Percentiles rank a stretch among this genome's conserved stretches.
Conservation (phyloP, 2,888 invertebrate species). For the Crocallis elinguaria region DNA sequence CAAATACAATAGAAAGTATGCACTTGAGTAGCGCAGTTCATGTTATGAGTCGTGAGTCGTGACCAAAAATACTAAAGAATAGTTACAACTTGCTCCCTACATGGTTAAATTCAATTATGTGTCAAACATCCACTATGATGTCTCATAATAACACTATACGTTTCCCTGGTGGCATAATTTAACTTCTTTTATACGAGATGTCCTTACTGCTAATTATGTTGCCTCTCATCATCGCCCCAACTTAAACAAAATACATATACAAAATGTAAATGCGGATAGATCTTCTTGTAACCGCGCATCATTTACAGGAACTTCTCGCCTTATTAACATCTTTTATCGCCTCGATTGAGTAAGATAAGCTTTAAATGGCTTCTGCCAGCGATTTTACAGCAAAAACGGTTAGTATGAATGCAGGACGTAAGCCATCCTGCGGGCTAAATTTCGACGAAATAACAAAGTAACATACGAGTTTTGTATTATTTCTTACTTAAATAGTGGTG, state of each 20-base stretch:
- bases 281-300: not conserved
- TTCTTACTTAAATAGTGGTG: not conserved
- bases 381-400: constrained; percentile 3
- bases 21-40: too few species aligned
- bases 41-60: too few species aligned
- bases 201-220: constrained; percentile 1
- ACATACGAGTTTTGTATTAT: constrained; percentile 9
- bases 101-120: too few species aligned
- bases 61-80: too few species aligned
- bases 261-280: not conserved
- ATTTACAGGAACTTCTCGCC: constrained; percentile 3
- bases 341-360: constrained; percentile 12
- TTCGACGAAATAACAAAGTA: constrained; percentile 16
- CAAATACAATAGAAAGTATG: too few species aligned
- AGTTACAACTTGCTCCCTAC: too few species aligned
- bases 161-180: not conserved
- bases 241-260: constrained; percentile 8
- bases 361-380: constrained; percentile 10
- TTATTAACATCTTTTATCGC: constrained; percentile 14
- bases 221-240: not conserved
- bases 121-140: too few species aligned
- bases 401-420: not conserved
- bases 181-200: not conserved
- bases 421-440: constrained; percentile 3
- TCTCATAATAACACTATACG: too few species aligned